Percentiles rank a stretch among this genome's conserved stretches.
Conservation (phyloP, 2,888 invertebrate genomes). For the Chrysotoxum bicinctum region DNA sequence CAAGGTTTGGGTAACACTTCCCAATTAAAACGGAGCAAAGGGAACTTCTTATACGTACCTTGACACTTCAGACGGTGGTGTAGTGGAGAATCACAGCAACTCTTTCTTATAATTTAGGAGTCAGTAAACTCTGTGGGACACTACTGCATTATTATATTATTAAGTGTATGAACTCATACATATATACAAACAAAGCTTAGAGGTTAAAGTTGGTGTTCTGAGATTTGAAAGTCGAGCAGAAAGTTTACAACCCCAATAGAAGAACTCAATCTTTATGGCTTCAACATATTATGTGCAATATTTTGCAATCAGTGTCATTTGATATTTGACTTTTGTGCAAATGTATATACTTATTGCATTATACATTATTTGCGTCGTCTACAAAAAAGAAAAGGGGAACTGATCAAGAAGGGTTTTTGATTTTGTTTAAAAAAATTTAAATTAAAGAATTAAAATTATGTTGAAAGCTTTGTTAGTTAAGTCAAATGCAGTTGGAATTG, state of each 20-base stretch:
- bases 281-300: background rate
- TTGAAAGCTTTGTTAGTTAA: too few species aligned
- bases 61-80: conserved; percentile 1
- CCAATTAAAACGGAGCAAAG: background rate
- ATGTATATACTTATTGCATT: background rate
- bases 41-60: background rate
- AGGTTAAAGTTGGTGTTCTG: background rate
- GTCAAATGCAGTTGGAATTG: too few species aligned
- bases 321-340: conserved; percentile 3
- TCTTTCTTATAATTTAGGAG: background rate
- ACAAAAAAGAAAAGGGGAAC: background rate
- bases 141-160: background rate
- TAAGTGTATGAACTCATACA: background rate
- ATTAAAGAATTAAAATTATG: too few species aligned
- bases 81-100: background rate
- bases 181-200: background rate
- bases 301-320: background rate
- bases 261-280: background rate
- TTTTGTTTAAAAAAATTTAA: too few species aligned
- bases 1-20: background rate
- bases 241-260: background rate
- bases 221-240: background rate
- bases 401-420: too few species aligned
- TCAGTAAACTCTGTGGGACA: background rate
- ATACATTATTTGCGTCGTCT: background rate